These are phyloP conservation scores for Synanthedon formicaeformis DNA, from an alignment of 2,888 invertebrate species.

Conservation along the genomic window DNA sequence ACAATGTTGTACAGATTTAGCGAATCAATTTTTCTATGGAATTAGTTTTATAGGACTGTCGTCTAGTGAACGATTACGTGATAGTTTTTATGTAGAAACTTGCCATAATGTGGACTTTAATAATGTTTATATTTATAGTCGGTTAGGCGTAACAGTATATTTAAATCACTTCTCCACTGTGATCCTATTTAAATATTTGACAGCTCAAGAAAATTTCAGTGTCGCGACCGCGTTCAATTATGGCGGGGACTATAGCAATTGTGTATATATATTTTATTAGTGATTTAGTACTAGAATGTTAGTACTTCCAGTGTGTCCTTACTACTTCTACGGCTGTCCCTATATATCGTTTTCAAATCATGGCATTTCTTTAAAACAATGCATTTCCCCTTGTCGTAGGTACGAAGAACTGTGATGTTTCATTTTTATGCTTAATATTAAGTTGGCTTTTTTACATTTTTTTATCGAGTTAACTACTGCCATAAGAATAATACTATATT, in stretches of 20 bases:
- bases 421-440: constrained; percentile 26
- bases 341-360: constrained; percentile 27
- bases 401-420: constrained; percentile 61
- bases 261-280: constrained; percentile 44
- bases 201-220: constrained; percentile 54
- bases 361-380: constrained; percentile 32
- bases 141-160: constrained; percentile 43
- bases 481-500: not conserved
- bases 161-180: constrained; percentile 70
- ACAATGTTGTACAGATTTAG: constrained; percentile 52
- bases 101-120: constrained; percentile 66
- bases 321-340: constrained; percentile 38
- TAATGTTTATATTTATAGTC: constrained; percentile 35
- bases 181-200: constrained; percentile 64
- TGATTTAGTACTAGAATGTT: constrained; percentile 46
- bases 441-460: not conserved
- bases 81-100: constrained; percentile 63
- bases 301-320: constrained; percentile 65
- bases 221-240: constrained; percentile 45
- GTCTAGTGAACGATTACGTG: constrained; percentile 43
- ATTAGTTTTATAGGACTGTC: constrained; percentile 40
- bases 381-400: constrained; percentile 38
- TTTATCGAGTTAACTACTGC: constrained; percentile 1
- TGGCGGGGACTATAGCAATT: constrained; percentile 31
- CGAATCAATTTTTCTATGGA: constrained; percentile 60